Base-by-base conservation (phyloP, 2,888 invertebrate species). In the Rhamnusium bicolor region DNA sequence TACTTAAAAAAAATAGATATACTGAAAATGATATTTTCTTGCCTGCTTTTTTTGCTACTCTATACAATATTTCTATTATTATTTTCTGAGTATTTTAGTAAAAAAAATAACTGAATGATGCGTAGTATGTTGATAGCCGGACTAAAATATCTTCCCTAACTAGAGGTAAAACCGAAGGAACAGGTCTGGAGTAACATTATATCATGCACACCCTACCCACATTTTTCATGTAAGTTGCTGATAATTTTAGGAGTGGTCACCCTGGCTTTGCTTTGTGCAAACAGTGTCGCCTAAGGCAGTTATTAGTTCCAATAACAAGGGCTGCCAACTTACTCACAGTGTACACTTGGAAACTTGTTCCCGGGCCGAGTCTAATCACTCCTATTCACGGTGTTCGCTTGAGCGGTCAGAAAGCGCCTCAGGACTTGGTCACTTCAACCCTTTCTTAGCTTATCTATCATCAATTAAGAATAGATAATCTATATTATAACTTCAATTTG, bases 231-330 rank as follows among this genome's bases (percentile, higher is more conserved):
- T 53, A 53, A 65, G 51, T 71, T 69, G 63, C 80, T 70, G 82
- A 83, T 83, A 84, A 83, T 82, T 83, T 78, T 70, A 81, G 81
- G 80, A 82, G 82, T 81, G 83, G 83, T 80, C 83, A 83, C 81
- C 82, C 83, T 79, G 72, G 73, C 71, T 62, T 68, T 32, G 75
- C 75, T 76, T 81, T 78, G 81, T 80, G 81, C 82, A 84, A 84
- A 85, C 85, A 85, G 77, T 79, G 81, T 78, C 77, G 83, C 84
- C 81, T 72, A 79, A 79, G 85, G 85, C 85, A 76, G 82, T 85
- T 86, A 86, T 86, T 86, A 86, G 86, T 86, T 86, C 85, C 84
- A 85, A 85, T 85, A 86, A 86, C 86, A 85, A 82, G 84, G 83
- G 83, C 79, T 77, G 76, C 79, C 81, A 83, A 83, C 84, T 83